Percentiles rank a stretch among this genome's conserved stretches.
Conservation (phyloP, 53 echinoderm and acorn worm genomes). For the Echinarachnius parma region DNA sequence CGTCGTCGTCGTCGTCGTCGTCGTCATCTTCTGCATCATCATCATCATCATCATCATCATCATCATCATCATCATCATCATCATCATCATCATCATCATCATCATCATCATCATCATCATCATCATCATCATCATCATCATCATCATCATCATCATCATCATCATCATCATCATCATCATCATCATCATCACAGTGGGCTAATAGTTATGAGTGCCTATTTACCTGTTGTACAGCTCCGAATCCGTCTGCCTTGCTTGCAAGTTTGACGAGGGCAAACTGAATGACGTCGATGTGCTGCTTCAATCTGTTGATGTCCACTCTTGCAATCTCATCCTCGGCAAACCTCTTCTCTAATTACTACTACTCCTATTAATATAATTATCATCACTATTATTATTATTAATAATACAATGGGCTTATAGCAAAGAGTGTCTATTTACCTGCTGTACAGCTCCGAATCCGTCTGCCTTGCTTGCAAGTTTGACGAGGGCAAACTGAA, state of each 20-base stretch:
- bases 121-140: neutral
- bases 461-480: constrained; percentile 88
- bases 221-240: constrained; percentile 81
- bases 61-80: constrained; percentile 21
- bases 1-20: too few relatives aligned
- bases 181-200: neutral
- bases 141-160: neutral
- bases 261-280: constrained; percentile 60
- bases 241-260: constrained; percentile 82
- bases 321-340: constrained; percentile 39
- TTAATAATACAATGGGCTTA: too few relatives aligned
- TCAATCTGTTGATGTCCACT: constrained; percentile 60
- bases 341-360: constrained; percentile 33
- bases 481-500: constrained; percentile 58
- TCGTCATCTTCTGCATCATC: too few relatives aligned
- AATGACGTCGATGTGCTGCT: constrained; percentile 74
- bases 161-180: neutral
- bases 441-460: constrained; percentile 82
- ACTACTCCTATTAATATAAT: neutral
- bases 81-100: constrained; percentile 31
- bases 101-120: constrained; percentile 32
- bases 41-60: constrained; percentile 8
- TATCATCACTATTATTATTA: neutral
- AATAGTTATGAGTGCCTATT: neutral
- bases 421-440: neutral